Base-by-base conservation (phyloP, 1,140 invertebrate species). In the Monochamus saltuarius region DNA sequence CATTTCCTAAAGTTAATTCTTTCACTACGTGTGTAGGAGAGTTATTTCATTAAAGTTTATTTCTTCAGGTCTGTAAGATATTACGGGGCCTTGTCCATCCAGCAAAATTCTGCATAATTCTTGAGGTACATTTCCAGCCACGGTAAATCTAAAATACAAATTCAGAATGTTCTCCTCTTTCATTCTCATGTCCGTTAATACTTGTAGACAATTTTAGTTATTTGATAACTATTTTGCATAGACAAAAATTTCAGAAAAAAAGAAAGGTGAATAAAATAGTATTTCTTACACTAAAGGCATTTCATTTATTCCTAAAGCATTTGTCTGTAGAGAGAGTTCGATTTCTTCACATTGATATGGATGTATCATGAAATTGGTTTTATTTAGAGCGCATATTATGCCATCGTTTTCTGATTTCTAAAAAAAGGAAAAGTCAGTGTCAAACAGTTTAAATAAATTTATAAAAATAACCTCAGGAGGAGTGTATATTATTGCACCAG, bases 61-160 rank as follows among this genome's bases (percentile, higher is more conserved):
- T 29, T 62, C 39, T 16, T 61, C 67, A 6, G 77, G 73, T 34
- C 72, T 38, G 0, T 73, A 66, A 4, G 73, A 74, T 40, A 81
- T 53, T 7, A 78, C 70, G 1, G 81, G 79, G 13, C 80, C 80
- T 64, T 80, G 72, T 0, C 80, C 80, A 16, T 63, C 71, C 53
- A 76, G 80, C 16, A 55, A 66, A 10, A 81, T 61, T 4, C 58
- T 55, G 40, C 74, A 79, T 22, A 74, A 60, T 8, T 42, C 36
- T 17, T 52, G 43, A 4, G 59, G 58, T n/a, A 47, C 39, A 34
- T 35, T 49, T 11, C 71, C 71, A 57, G 59, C 62, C 7, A 71
- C 35, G 7, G 52, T 66, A 34, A 71, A 63, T 49, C 71, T 73
- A 29, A 37, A 59, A 47, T 29, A 29, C 2, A 29, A 29, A 29